phyloP scores from a whole-genome alignment of 2,113 vertebrate species.

The Lichenostomus cassidix region DNA sequence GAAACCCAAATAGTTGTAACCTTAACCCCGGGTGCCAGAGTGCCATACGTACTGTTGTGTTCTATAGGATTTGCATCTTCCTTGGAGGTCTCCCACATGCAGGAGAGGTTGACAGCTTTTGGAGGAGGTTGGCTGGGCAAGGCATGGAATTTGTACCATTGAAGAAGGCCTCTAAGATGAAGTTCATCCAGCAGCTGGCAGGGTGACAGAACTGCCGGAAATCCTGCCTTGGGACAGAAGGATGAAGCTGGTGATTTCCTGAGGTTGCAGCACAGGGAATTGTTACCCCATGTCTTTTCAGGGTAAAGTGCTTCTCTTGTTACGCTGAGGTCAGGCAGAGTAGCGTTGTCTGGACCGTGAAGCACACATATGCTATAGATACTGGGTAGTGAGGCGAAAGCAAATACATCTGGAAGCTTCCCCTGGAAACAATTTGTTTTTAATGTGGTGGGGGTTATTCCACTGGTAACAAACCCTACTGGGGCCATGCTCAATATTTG shows the following conservation, averaged over 20 bases:
- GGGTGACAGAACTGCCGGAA: background rate
- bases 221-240: background rate
- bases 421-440: background rate
- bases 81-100: background rate
- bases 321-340: background rate
- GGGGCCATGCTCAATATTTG: background rate
- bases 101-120: background rate
- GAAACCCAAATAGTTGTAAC: background rate
- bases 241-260: background rate
- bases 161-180: background rate
- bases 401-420: background rate
- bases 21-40: background rate
- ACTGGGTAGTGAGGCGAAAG: background rate
- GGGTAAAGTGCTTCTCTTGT: background rate
- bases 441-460: background rate
- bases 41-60: accelerated
- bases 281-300: background rate
- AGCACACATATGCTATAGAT: background rate
- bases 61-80: background rate
- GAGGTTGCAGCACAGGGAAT: accelerated
- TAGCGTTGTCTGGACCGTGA: accelerated
- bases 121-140: background rate
- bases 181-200: background rate
- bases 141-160: accelerated
- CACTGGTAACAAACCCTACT: accelerated